Conservation (phyloP, 2,113 vertebrate species). For the Dasypus novemcinctus region DNA sequence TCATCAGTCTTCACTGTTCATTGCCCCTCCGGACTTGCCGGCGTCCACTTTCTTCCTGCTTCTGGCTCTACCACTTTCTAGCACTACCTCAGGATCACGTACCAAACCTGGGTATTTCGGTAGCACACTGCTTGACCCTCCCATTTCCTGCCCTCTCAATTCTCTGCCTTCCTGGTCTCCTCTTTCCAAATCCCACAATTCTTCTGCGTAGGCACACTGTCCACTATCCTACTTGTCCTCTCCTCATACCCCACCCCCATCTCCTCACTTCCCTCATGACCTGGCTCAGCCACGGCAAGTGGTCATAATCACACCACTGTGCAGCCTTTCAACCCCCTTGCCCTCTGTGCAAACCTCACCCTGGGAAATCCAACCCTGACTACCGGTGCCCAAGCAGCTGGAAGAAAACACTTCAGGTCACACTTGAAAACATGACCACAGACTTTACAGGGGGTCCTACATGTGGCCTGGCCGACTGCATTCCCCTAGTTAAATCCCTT, state of each 20-base stretch:
- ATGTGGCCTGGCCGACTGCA: not conserved
- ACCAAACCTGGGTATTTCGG: not conserved
- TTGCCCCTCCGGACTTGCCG: too few species aligned
- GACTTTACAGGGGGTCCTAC: not conserved
- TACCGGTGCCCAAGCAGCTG: not conserved
- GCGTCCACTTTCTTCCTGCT: not conserved
- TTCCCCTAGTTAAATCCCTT: not conserved
- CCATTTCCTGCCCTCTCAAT: not conserved
- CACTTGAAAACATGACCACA: not conserved
- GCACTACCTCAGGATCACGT: not conserved
- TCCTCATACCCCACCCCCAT: not conserved
- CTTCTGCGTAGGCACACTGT: not conserved
- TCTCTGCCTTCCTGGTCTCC: not conserved
- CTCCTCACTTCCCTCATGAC: not conserved
- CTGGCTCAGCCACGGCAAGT: not conserved
- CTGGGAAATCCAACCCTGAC: not conserved
- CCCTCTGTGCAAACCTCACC: not conserved
- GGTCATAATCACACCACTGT: not conserved
- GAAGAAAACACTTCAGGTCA: not conserved
- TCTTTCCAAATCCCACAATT: not conserved
- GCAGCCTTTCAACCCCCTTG: not conserved
- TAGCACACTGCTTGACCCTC: not conserved
- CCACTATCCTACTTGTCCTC: not conserved
- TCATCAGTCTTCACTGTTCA: not conserved
- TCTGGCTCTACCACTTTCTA: not conserved